Evolutionary conservation across 2,113 vertebrate genomes (phyloP).

Genomic region (Regulus satrapa): DNA sequence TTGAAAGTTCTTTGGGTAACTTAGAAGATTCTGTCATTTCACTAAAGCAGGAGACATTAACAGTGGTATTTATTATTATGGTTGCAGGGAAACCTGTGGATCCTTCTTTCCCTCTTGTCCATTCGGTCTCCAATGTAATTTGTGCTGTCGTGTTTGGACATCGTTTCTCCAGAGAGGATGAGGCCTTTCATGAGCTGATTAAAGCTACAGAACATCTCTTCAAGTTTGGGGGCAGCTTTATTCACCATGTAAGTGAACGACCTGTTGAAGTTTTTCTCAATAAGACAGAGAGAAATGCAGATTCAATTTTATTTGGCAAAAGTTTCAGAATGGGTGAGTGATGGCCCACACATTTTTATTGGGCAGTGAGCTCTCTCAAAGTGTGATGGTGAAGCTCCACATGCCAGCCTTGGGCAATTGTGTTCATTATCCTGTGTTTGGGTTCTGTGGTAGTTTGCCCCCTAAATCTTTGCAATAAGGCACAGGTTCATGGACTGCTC

Average conservation of each 20-base stretch:
- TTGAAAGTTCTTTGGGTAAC: not conserved
- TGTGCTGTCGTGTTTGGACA: conserved; percentile 49
- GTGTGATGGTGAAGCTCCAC: not conserved
- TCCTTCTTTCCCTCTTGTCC: conserved; percentile 37
- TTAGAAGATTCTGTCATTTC: not conserved
- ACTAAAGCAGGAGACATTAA: not conserved
- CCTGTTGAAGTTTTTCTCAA: not conserved
- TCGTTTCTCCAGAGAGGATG: conserved; percentile 49
- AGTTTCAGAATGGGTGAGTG: not conserved
- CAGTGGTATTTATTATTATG: not conserved
- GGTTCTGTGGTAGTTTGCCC: not conserved
- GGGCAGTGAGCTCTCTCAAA: not conserved
- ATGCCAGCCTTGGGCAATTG: not conserved
- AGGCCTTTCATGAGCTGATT: conserved; percentile 57
- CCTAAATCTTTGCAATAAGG: not conserved
- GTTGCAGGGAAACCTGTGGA: conserved; percentile 55
- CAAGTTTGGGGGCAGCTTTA: conserved; percentile 4
- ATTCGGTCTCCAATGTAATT: conserved; percentile 53
- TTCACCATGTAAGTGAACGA: conserved; percentile 10
- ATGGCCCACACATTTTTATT: not conserved
- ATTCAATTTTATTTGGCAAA: not conserved
- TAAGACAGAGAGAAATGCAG: not conserved
- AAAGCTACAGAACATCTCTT: not conserved
- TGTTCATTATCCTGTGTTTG: not conserved
- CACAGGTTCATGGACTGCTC: not conserved